Percentiles rank a stretch among this genome's conserved stretches.
Conservation (phyloP, 2,113 vertebrate species). For the Ahaetulla prasina region DNA sequence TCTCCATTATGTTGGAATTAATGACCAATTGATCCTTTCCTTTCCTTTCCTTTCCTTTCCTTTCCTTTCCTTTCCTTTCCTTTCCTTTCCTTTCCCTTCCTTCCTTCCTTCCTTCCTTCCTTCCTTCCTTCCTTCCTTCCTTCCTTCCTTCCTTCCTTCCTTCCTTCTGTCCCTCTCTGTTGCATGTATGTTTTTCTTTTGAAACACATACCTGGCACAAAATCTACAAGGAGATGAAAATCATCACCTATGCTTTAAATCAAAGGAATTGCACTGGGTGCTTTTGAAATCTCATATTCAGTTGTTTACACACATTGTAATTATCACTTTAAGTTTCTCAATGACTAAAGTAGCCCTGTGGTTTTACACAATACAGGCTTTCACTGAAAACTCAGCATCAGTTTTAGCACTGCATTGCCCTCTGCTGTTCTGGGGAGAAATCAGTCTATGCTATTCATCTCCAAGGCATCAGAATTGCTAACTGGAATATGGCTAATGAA, state of each 20-base stretch:
- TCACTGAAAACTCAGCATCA: slow-evolving; percentile 38
- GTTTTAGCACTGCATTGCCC: slow-evolving; percentile 74
- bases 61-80: no score
- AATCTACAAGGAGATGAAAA: slow-evolving; percentile 23
- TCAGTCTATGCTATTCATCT: background rate
- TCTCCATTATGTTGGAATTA: background rate
- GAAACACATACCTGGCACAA: background rate
- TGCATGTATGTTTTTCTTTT: accelerated
- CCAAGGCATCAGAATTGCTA: background rate
- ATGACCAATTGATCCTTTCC: background rate
- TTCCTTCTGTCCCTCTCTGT: background rate
- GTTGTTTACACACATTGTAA: slow-evolving; percentile 67
- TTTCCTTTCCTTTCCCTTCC: no score
- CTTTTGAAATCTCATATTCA: slow-evolving; percentile 46
- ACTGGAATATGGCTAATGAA: background rate
- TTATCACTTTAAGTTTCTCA: slow-evolving; percentile 77
- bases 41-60: background rate
- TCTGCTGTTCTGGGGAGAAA: slow-evolving; percentile 58
- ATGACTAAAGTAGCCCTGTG: slow-evolving; percentile 69
- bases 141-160: no score
- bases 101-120: background rate
- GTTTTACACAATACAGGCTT: slow-evolving; percentile 61
- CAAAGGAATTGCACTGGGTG: slow-evolving; percentile 33
- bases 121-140: accelerated
- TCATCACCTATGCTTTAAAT: slow-evolving; percentile 54